Evolutionary conservation across 2,113 vertebrate genomes (phyloP), one percentile per base, ranked within the genome.

Genomic region (Saimiri boliviensis): DNA sequence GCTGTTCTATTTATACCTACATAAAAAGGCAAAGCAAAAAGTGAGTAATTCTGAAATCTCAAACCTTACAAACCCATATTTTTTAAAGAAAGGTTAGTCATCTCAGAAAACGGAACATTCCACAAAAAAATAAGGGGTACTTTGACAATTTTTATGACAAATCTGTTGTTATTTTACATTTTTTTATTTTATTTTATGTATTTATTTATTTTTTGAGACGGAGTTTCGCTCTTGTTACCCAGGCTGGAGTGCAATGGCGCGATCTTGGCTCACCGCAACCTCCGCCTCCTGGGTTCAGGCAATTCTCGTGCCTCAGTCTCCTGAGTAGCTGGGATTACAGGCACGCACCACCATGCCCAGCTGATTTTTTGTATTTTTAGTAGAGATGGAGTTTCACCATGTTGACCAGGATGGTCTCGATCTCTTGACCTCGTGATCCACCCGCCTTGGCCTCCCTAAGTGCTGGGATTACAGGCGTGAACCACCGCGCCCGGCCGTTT

Each of bases 1-100:
- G 99, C 99, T 81, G 99, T 99, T 98, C 99, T 99, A 95, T 99
- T 99, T 98, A 99, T 99, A 97, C 99, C 99, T 99, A 97, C 2
- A 94, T 9, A 92, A 96, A 97, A 97, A 94, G 35, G 40, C 70
- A 98, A 97, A 91, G 21, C 16, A 95, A 95, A 93, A 91, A 82
- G 76, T 94, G 54, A 97, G 60, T 32, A 93, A 85, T 85, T 79
- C 25, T 91, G 37, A 97, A 73, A 94, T 84, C 19, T 70, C 81
- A 47, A 87, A 30, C 42, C 6, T 86, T 86, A 86, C 5, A 73
- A 88, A 71, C 10, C 16, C 6, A 3, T 3, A 52, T 52, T 84
- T 93, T 93, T 93, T 96, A 63, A 2, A 23, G 27, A 79, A 93
- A 86, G 8, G 30, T 86, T 21, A 89, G 35, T 94, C 8, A 87